Conservation (phyloP, 2,797 vertebrate genomes). For the Lagorchestes hirsutus region DNA sequence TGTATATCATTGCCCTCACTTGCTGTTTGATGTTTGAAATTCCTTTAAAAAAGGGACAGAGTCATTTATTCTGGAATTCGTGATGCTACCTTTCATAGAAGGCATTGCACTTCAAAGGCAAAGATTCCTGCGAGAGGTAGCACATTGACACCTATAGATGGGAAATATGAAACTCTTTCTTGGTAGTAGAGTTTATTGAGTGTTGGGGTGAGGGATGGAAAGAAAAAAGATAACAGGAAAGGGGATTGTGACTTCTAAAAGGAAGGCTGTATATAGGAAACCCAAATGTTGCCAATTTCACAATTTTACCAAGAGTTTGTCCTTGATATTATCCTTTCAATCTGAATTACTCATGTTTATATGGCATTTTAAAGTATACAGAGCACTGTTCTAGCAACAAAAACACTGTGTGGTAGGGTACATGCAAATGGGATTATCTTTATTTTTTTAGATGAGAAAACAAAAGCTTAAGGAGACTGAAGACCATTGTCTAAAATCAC, state of each 20-base stretch:
- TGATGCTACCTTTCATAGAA: neutral
- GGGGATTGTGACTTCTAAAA: neutral
- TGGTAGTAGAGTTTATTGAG: neutral
- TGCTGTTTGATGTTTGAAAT: slow-evolving; percentile 27
- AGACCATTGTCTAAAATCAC: neutral
- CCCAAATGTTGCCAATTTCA: neutral
- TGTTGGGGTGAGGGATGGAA: neutral
- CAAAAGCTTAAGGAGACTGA: neutral
- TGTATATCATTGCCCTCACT: slow-evolving; percentile 13
- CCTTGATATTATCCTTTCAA: neutral
- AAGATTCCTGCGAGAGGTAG: neutral
- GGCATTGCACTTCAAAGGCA: neutral
- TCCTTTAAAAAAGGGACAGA: neutral
- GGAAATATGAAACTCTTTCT: neutral
- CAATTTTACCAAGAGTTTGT: neutral
- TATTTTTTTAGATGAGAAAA: neutral
- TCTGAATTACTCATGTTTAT: neutral
- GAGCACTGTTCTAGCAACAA: neutral
- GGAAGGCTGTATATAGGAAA: neutral
- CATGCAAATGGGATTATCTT: neutral
- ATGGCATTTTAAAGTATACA: neutral
- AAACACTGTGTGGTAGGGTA: neutral
- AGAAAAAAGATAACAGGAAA: neutral
- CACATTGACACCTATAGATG: neutral
- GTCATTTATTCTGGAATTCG: slow-evolving; percentile 1